Base-by-base conservation (phyloP, 2,888 invertebrate species). In the Campaea margaritaria region DNA sequence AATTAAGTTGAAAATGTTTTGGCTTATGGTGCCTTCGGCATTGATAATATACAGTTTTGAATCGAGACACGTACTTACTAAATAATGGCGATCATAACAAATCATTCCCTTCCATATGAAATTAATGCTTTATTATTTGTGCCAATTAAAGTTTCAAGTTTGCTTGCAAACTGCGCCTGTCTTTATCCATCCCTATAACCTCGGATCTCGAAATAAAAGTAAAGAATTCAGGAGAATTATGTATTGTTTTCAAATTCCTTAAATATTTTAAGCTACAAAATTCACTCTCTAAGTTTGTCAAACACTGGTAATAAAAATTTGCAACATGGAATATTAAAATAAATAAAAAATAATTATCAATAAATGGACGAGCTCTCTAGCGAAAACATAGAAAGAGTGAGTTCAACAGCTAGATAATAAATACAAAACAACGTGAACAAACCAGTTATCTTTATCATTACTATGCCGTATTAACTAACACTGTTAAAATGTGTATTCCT, bases 61-160 rank as follows among this genome's bases (percentile, higher is more conserved):
- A 81, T 79, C 85, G 67, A 82, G 77, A 75, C 87, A 86, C 84
- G 87, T 83, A 81, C 76, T 67, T 83, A 81, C 76, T 67, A 78
- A 83, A 84, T 85, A 83, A 86, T 83, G 79, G 79, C 81, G 81
- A 82, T 83, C 79, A 80, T 69, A 78, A 77, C 74, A 76, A 79
- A 78, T 82, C 81, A 82, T 82, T 81, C 68, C 71, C 73, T 78
- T 76, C 74, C 74, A 80, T 80, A 70, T 68, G 72, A 73, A 53
- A 54, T 46, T 41, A 41, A 47, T 41, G 15, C 10, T 54, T 54
- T 28, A 59, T 59, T 14, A 50, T 2, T 72, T 7, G 14, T 13
- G 7, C 2, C 10, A 43, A 51, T 43, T 36, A 36, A 44, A n/a
- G 5, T 7, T 27, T 28, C 1, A 27, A 27, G 28, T 14, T 9